Base-by-base conservation (phyloP, 2,888 invertebrate species). In the Dendrolimus pini region DNA sequence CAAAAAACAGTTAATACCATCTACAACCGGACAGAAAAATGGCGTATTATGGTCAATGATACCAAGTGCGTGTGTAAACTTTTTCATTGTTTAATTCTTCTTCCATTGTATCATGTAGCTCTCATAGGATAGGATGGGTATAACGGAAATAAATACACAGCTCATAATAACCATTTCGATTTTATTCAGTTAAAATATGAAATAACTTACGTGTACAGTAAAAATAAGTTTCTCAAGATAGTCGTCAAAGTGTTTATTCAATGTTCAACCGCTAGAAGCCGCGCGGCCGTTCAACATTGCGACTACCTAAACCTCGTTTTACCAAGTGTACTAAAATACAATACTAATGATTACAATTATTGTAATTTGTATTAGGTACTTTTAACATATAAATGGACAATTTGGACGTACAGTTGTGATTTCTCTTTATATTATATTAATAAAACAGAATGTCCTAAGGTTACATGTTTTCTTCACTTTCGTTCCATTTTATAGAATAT, bases 151-250 rank as follows among this genome's bases (percentile, higher is more conserved):
- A 82, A 83, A 82, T 70, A 73, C 74, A 71, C 61, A 58, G 55
- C 60, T 75, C 47, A 72, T 89, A 89, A 87, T 90, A 90, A 89
- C 89, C 90, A 89, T 86, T 90, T 89, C 75, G 82, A 88, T 89
- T 83, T 87, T 90, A 90, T 89, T 90, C 89, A 87, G 82, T 89
- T 90, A 89, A 89, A 89, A 89, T 90, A 90, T 89, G 90, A 89
- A 89, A 89, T 89, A 89, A 88, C 90, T 89, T 90, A 90, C 84
- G 84, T 80, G 78, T 89, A 90, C 85, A 86, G 87, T 90, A 89
- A 89, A 90, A 89, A 90, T 89, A 90, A 88, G 86, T 85, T 79
- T 80, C 81, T 80, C 84, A 78, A 83, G 85, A 87, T 86, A 85
- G 81, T 83, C 80, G 79, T 81, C 77, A 74, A 83, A 83, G 75